phyloP scores from a whole-genome alignment of 1,140 invertebrate genomes.

The Monomorium pharaonis region DNA sequence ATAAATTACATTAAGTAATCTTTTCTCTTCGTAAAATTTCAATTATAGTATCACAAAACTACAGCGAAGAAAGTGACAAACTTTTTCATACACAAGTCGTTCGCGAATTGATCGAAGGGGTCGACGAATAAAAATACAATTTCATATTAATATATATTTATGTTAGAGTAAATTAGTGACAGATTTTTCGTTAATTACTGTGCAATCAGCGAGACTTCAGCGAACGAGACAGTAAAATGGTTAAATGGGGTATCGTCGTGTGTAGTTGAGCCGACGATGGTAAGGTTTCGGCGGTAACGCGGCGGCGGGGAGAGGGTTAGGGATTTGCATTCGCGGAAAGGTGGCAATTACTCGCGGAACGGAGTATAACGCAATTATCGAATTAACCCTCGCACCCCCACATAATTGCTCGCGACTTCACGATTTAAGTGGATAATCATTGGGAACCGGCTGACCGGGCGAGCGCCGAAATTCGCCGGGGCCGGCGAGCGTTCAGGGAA shows the following conservation, averaged over 20 bases:
- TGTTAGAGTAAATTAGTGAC: neutral
- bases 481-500: conserved; percentile 73
- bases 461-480: conserved; percentile 47
- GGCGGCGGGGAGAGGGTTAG: no score
- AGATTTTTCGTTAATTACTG: conserved; percentile 10
- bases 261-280: neutral
- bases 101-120: neutral
- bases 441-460: conserved; percentile 71
- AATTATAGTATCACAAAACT: neutral
- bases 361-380: conserved; percentile 81
- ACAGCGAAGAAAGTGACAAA: neutral
- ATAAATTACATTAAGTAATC: neutral
- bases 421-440: conserved; percentile 82
- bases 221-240: conserved; percentile 35
- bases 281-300: conserved; percentile 21
- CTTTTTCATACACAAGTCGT: neutral
- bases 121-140: neutral
- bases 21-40: neutral
- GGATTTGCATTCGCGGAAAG: conserved; percentile 78
- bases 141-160: no score
- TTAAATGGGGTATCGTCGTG: conserved; percentile 33
- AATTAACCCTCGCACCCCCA: conserved; percentile 80
- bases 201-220: neutral
- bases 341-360: conserved; percentile 78
- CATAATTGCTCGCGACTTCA: conserved; percentile 74